A percentile compares a stretch with the other conserved stretches of the same genome.
These are phyloP conservation scores for Zelleria hepariella DNA, from an alignment of 2,888 invertebrate genomes.

Conservation along the genomic window DNA sequence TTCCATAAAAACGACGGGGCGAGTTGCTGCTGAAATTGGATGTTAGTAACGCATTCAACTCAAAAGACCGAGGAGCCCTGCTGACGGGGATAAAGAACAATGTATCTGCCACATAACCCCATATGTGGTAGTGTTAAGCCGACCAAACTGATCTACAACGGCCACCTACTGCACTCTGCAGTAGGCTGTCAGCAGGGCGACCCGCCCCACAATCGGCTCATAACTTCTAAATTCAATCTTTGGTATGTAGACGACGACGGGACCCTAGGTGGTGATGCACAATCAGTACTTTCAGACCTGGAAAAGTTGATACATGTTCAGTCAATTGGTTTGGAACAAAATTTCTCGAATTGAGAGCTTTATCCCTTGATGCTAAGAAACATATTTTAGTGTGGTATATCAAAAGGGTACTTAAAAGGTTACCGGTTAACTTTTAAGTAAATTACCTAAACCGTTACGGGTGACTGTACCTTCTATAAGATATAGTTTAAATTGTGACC, in stretches of 20 bases:
- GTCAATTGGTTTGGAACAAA: background rate
- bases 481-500: no score
- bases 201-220: background rate
- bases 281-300: background rate
- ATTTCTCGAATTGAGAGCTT: background rate
- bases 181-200: background rate
- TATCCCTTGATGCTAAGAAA: background rate
- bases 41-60: background rate
- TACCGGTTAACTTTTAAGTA: no score
- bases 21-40: background rate
- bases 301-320: background rate
- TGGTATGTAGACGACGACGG: slow-evolving; percentile 2
- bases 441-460: no score
- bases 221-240: background rate
- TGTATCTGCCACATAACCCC: background rate
- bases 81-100: background rate
- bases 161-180: background rate
- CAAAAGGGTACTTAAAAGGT: no score
- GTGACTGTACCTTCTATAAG: no score
- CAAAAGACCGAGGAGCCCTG: background rate
- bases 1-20: background rate
- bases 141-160: background rate
- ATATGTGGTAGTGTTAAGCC: background rate
- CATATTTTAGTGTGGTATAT: background rate
- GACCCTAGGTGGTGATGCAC: background rate